Percentiles rank a stretch among this genome's conserved stretches.
These are phyloP conservation scores for Crotalus viridis DNA, from an alignment of 2,113 vertebrate species.

Conservation along the genomic window DNA sequence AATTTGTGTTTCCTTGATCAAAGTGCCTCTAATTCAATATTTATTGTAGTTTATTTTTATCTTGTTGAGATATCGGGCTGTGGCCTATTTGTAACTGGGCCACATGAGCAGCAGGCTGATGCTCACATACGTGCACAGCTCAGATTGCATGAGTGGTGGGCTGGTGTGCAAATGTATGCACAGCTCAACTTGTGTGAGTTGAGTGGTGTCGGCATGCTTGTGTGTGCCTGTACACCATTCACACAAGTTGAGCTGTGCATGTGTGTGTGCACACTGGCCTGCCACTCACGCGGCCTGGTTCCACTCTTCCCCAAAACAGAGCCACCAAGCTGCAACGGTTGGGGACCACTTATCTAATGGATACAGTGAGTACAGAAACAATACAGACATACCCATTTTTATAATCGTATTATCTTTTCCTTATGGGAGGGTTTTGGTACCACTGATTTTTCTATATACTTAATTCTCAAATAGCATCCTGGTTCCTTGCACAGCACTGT, in stretches of 20 bases:
- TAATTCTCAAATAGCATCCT: constrained; percentile 56
- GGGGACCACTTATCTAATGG: neutral
- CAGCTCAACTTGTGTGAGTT: neutral
- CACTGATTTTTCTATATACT: constrained; percentile 56
- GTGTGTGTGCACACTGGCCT: neutral
- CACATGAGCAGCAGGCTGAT: neutral
- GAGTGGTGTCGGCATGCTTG: rapidly evolving
- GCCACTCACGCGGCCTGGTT: neutral
- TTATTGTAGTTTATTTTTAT: neutral
- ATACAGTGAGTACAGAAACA: neutral
- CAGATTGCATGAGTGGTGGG: neutral
- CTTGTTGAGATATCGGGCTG: neutral
- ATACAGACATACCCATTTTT: constrained; percentile 26
- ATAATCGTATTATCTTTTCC: constrained; percentile 55
- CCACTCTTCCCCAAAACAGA: neutral
- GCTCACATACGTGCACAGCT: neutral
- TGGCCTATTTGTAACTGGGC: neutral
- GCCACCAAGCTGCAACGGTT: neutral
- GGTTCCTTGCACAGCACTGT: constrained; percentile 31
- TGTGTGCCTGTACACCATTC: neutral
- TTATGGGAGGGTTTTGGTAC: constrained; percentile 64
- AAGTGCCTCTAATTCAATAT: neutral
- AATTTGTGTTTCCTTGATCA: neutral
- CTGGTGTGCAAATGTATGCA: neutral
- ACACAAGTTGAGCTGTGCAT: neutral